These are phyloP conservation scores for Cremastinae sp. DNA, from an alignment of 2,888 invertebrate species.

Conservation along the genomic window DNA sequence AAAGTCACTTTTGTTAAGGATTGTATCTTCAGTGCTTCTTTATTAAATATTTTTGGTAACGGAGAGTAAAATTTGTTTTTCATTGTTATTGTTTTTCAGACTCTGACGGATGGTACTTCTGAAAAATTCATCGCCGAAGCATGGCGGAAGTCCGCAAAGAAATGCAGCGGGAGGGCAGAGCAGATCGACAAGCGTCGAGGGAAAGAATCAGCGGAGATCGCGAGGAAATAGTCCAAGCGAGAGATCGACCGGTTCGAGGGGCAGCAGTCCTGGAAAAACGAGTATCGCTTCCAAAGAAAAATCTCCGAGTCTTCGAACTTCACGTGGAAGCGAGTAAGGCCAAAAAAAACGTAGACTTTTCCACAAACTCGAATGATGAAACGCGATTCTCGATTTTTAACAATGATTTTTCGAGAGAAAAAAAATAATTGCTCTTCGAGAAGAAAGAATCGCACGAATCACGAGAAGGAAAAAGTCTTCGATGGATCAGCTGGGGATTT, in stretches of 20 bases:
- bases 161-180: conserved; percentile 57
- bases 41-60: no score
- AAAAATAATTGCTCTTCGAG: no score
- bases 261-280: conserved; percentile 77
- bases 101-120: conserved; percentile 74
- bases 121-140: conserved; percentile 72
- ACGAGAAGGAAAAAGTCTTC: no score
- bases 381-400: conserved; percentile 26
- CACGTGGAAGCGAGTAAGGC: conserved; percentile 81
- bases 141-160: conserved; percentile 70
- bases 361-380: no score
- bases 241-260: conserved; percentile 72
- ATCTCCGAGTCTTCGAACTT: conserved; percentile 70
- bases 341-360: no score
- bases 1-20: no score
- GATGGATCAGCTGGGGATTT: conserved; percentile 1
- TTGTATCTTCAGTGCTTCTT: no score
- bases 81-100: conserved; percentile 25
- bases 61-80: background rate
- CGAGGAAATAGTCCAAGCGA: conserved; percentile 73
- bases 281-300: conserved; percentile 66
- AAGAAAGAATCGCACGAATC: no score
- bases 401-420: no score
- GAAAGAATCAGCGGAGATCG: conserved; percentile 62
- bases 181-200: conserved; percentile 40